Percentiles rank a stretch among this genome's conserved stretches.
phyloP scores from a whole-genome alignment of 2,797 vertebrate species.

The Cetoscarus ocellatus region DNA sequence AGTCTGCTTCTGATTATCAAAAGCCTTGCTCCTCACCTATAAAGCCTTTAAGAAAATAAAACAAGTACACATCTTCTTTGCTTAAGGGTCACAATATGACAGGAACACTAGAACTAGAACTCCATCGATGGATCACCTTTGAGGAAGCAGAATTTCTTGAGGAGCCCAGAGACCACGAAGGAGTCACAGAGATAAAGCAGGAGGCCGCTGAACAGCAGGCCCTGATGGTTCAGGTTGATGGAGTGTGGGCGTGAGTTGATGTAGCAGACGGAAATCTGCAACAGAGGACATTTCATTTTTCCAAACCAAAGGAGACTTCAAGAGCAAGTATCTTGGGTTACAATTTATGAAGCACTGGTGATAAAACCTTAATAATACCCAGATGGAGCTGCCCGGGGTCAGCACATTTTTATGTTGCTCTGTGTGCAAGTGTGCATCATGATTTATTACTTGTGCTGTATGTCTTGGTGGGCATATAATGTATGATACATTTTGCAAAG shows the following conservation, averaged over 20 bases:
- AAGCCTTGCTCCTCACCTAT: background rate
- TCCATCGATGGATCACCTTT: conserved; percentile 87
- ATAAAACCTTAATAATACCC: background rate
- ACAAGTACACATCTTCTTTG: too few relatives aligned
- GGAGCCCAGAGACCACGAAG: conserved; percentile 94
- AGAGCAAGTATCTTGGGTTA: background rate
- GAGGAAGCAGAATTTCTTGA: conserved; percentile 95
- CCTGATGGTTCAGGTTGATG: conserved; percentile 92
- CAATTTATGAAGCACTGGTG: background rate
- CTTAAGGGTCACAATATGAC: too few relatives aligned
- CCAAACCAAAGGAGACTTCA: background rate
- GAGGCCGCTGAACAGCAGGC: conserved; percentile 94
- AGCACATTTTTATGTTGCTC: background rate
- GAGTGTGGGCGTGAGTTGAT: conserved; percentile 98
- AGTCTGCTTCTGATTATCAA: background rate
- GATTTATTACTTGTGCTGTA: conserved; percentile 32
- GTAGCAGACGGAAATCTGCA: conserved; percentile 94
- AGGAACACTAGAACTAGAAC: too few relatives aligned
- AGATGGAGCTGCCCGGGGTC: background rate
- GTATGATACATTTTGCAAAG: conserved; percentile 1
- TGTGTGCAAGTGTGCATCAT: background rate
- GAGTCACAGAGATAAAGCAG: conserved; percentile 98
- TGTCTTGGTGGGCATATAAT: conserved; percentile 17
- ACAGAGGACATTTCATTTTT: background rate
- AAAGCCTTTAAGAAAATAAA: background rate